Conservation (phyloP, 2,113 vertebrate species). For the Holacanthus passer region DNA sequence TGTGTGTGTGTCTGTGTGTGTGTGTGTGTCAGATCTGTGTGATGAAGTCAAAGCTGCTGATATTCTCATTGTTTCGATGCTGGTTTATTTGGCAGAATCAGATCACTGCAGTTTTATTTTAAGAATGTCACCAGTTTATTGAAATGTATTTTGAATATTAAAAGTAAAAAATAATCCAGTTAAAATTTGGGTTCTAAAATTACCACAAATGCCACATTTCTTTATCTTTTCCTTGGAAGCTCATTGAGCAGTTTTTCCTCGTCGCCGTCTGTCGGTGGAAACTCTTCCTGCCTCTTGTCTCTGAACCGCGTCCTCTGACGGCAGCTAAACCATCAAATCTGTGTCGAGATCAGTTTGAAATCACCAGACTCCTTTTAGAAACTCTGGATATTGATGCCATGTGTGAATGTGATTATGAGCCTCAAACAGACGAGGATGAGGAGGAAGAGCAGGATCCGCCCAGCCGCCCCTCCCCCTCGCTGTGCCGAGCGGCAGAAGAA, state of each 20-base stretch:
- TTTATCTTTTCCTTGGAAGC: not conserved
- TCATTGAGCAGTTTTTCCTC: not conserved
- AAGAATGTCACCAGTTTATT: not conserved
- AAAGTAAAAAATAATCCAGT: too few species aligned
- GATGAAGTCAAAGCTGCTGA: not conserved
- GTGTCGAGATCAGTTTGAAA: not conserved
- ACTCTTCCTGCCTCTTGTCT: not conserved
- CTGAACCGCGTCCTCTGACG: not conserved
- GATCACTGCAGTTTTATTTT: not conserved
- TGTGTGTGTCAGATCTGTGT: not conserved
- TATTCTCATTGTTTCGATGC: not conserved
- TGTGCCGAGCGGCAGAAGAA: not conserved
- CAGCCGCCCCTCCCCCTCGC: not conserved
- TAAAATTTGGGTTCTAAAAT: not conserved
- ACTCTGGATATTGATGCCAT: not conserved
- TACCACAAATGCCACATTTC: not conserved
- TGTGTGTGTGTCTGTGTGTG: not conserved
- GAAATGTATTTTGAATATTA: not conserved
- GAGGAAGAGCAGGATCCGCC: not conserved
- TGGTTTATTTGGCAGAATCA: not conserved
- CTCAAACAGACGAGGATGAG: too few species aligned
- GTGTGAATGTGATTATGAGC: too few species aligned
- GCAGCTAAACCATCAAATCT: not conserved
- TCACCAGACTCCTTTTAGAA: too few species aligned
- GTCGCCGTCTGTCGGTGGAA: not conserved